Base-by-base conservation (phyloP, 1,140 invertebrate species). In the Sogatella furcifera region DNA sequence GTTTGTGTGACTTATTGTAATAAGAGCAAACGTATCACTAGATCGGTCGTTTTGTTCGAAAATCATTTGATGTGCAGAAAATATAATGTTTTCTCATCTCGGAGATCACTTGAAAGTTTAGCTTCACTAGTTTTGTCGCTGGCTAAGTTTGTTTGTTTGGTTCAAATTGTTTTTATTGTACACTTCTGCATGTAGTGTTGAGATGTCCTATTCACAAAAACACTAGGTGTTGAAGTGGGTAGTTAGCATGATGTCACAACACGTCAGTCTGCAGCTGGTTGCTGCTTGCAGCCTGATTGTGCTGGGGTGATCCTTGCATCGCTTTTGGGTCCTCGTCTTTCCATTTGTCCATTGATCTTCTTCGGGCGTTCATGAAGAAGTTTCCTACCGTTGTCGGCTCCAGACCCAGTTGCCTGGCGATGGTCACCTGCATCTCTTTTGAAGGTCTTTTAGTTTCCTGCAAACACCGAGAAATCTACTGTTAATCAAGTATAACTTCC, bases 401-500 rank as follows among this genome's bases (percentile, higher is more conserved):
- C 59, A 99, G 82, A 63, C 95, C 95, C 66, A 99, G 79, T 73
- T 99, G 96, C 66, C 97, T 82, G 31, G 95, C 94, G 77, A 99
- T 99, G 65, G 96, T 98, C 66, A 97, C 92, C 79, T 99, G 97
- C 96, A 99, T 98, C 80, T 99, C 97, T 77, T 99, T 98, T 64
- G 94, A 97, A 64, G 97, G 97, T 74, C 97, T 83, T 77, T 99
- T 98, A 58, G 97, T 99, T 83, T 99, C 97, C 90, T 97, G 83
- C 57, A 78, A 77, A 68, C 14, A 62, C 14, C 5, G 54, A 28
- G 22, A 3, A 8, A 38, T 38, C 34, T 11, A 2, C 8, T 5
- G 11, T 38, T 38, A 38, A 10, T 4, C 24, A 28, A 28, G 24
- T n/a, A 6, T 28, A 28, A 28, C 6, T 28, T 28, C 24, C n/a